These are phyloP conservation scores for Ormia ochracea DNA, from an alignment of 2,888 invertebrate genomes.

Conservation along the genomic window DNA sequence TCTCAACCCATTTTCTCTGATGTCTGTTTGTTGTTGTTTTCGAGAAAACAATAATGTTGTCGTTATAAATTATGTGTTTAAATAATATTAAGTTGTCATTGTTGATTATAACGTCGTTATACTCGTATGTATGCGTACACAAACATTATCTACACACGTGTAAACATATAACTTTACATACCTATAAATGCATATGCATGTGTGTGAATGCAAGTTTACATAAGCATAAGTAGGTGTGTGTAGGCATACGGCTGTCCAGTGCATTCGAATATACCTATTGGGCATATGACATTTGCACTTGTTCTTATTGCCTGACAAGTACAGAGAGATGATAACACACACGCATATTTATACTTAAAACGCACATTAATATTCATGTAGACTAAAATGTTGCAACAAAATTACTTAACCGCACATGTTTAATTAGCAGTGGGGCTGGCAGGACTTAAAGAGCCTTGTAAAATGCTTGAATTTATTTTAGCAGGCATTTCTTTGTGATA, in stretches of 20 bases:
- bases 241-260: not conserved
- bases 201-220: not conserved
- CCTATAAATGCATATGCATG: not conserved
- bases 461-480: not conserved
- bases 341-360: not conserved
- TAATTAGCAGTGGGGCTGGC: conserved; percentile 10
- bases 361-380: not conserved
- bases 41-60: conserved; percentile 54
- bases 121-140: not conserved
- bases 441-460: not conserved
- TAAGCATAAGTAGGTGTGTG: not conserved
- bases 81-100: conserved; percentile 61
- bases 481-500: too few relatives aligned
- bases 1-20: conserved; percentile 22
- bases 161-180: not conserved
- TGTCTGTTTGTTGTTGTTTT: conserved; percentile 16
- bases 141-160: not conserved
- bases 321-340: conserved; percentile 2
- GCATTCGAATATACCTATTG: not conserved
- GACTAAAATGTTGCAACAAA: conserved; percentile 35
- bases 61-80: conserved; percentile 60
- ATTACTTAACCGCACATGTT: conserved; percentile 41
- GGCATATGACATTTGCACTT: conserved; percentile 55
- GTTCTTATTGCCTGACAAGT: conserved; percentile 41
- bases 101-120: conserved; percentile 50